Base-by-base conservation (phyloP, 1,140 invertebrate genomes). In the Rhizoglyphus robini region DNA sequence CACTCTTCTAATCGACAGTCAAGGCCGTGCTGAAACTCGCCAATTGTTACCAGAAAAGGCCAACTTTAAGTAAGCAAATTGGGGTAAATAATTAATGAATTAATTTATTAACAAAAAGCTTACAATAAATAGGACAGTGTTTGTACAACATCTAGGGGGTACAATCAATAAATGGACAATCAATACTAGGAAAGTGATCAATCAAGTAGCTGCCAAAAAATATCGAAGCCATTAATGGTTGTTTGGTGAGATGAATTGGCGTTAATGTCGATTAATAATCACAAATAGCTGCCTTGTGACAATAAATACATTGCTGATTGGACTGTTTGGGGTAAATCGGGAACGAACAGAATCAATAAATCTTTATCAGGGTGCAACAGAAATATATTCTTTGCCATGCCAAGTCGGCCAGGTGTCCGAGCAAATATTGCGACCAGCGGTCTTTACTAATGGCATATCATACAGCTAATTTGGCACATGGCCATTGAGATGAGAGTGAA, bases 261-360 rank as follows among this genome's bases (percentile, higher is more conserved):
- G 41, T 15, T 46, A 15, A 46, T 15, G 41, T 15, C 41, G 41
- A 46, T 46, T 46, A 46, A 23, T 32, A 20, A 54, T 54, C 51
- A 54, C 51, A 54, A 54, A 54, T 54, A 54, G 51, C 51, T 54
- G 51, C 51, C 51, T 54, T 54, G 51, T 54, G 51, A 54, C 51
- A 32, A 54, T 32, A 54, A 54, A 15, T 32, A 41, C 18, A 41
- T 41, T 41, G 36, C 18, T 41, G 8, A 18, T 41, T 8, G 8
- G 18, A 11, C 36, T 41, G 18, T 41, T 18, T 41, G 8, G 36
- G 36, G 8, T 18, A 41, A 41, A 41, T 41, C 36, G 18, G 18
- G 18, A 8, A 54, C 41, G 20, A 54, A 8, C 51, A 8, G 15
- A 54, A 32, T 54, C 8, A 54, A 54, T 54, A 54, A 54, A 54